These are phyloP conservation scores for Neolamprologus sp. DNA, from an alignment of 2,113 vertebrate genomes.

Conservation along the genomic window DNA sequence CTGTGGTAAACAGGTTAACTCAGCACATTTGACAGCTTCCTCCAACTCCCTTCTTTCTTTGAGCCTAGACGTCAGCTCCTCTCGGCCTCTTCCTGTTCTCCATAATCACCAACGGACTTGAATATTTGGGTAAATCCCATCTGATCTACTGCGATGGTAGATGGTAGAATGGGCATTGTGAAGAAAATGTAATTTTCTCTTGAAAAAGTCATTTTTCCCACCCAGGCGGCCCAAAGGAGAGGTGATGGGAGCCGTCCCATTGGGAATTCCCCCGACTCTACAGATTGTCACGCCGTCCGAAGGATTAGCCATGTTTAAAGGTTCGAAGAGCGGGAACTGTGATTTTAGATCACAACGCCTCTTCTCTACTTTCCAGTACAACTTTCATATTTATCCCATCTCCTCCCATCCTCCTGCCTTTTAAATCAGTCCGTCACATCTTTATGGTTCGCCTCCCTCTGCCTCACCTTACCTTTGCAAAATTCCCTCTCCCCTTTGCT, in stretches of 20 bases:
- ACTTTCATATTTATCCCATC: background rate
- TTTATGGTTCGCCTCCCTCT: background rate
- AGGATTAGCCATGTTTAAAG: background rate
- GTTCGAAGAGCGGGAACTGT: background rate
- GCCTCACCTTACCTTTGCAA: background rate
- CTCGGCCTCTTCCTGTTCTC: background rate
- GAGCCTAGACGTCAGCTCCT: background rate
- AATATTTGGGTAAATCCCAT: background rate
- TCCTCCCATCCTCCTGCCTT: background rate
- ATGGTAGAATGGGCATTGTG: background rate
- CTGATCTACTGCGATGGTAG: fast-evolving
- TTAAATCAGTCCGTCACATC: constrained; percentile 24
- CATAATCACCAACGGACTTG: background rate
- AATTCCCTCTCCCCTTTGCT: background rate
- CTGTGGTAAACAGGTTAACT: background rate
- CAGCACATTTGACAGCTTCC: background rate
- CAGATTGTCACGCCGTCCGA: fast-evolving
- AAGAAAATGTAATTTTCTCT: background rate
- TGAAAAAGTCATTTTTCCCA: background rate
- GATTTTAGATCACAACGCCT: background rate
- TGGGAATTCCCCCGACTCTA: background rate
- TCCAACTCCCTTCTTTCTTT: background rate
- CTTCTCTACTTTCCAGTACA: background rate
- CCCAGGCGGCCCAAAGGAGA: fast-evolving
- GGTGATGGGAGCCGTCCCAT: background rate